A percentile compares a stretch with the other conserved stretches of the same genome.
phyloP scores from a whole-genome alignment of 2,888 invertebrate genomes.

The Andrena bicolor region DNA sequence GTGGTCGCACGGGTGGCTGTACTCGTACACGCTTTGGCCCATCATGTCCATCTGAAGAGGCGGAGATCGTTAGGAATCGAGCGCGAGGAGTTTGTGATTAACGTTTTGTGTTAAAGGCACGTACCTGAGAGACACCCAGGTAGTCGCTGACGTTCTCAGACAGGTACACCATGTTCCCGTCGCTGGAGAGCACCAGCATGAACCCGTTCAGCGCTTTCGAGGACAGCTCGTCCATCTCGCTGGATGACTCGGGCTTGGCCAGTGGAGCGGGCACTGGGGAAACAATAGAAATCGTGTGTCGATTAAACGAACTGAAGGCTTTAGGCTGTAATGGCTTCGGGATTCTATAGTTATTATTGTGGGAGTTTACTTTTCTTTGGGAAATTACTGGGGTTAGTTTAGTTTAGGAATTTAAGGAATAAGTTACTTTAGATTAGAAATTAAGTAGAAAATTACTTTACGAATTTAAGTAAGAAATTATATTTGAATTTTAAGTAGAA shows the following conservation, averaged over 20 bases:
- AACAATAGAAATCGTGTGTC: not conserved
- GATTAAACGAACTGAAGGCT: not conserved
- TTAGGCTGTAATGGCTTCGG: no score
- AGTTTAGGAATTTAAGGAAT: no score
- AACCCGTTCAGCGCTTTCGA: constrained; percentile 96
- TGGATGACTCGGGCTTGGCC: constrained; percentile 80
- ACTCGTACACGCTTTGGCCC: constrained; percentile 97
- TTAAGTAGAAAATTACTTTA: no score
- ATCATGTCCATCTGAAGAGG: constrained; percentile 94
- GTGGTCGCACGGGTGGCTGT: constrained; percentile 98
- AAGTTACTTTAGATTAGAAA: no score
- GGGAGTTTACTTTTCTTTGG: no score
- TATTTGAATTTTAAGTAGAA: no score
- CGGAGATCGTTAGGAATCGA: not conserved
- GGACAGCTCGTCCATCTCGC: constrained; percentile 86
- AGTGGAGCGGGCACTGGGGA: constrained; percentile 85
- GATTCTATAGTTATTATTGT: no score
- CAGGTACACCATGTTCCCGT: constrained; percentile 96
- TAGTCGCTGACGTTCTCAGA: constrained; percentile 96
- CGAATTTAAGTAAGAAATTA: no score
- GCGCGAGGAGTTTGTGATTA: no score
- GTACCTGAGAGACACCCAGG: constrained; percentile 96
- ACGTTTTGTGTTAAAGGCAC: not conserved
- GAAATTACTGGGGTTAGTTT: no score
- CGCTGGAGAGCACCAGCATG: constrained; percentile 93